Evolutionary conservation across 2,888 invertebrate species (phyloP), one percentile per base, ranked within the genome.

Genomic region (Frankliniella fusca): DNA sequence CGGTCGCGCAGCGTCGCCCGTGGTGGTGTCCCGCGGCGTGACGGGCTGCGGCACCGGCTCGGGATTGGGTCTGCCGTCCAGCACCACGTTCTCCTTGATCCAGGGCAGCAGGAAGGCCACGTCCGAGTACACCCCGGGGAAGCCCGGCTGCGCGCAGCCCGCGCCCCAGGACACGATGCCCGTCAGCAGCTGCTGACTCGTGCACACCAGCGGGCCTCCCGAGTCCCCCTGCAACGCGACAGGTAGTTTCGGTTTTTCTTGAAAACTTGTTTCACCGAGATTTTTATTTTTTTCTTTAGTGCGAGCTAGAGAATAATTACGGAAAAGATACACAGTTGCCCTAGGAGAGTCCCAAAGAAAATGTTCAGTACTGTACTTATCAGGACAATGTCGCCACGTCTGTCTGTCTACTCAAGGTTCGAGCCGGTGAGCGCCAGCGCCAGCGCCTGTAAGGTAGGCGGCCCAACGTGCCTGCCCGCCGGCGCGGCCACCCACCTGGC

Each of bases 131-230:
- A 84, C 83, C 12, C 83, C 84, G 9, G 84, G 83, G 49, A 82
- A 83, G 15, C 81, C 50, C 18, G 80, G 48, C 28, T 48, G 27
- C 3, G 81, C 84, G 20, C 84, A 84, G 11, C 83, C 83, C 15
- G 15, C 38, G 8, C 83, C 84, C 82, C 82, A 84, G 48, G 84
- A 84, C 28, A 83, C 83, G 48, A 84, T 65, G 11, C 84, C 84
- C 15, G 80, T 82, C 3, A 83, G 84, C 0, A 48, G 28, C 2
- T 38, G 38, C 38, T 38, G 38, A 38, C 81, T 83, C 20, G 65
- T 48, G 18, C 80, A 79, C 7, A 80, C 81, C 48, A 84, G 83
- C 80, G 84, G 83, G 5, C 84, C 84, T 20, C 84, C 84, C 15
- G 82, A 81, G 81, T 84, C 84, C 7, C 83, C 84, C 80, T 83